Evolutionary conservation across 1,140 invertebrate genomes (phyloP).

Genomic region (Archivesica marissinica): DNA sequence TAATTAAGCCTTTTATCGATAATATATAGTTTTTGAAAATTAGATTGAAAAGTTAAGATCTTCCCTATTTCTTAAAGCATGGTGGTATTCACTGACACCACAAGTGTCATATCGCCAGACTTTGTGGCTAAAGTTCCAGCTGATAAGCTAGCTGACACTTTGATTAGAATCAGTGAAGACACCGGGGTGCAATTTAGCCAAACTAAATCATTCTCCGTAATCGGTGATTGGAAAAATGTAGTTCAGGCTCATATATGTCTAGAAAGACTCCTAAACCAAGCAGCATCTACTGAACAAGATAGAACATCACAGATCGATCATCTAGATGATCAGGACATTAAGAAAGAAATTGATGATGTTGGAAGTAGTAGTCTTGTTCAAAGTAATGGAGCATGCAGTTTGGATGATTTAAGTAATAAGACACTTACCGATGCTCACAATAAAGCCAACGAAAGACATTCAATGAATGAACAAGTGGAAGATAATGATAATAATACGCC

Average conservation of each 20-base stretch:
- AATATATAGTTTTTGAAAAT: no score
- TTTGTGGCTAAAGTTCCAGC: constrained; percentile 34
- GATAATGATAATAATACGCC: not conserved
- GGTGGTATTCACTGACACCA: constrained; percentile 44
- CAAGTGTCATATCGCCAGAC: constrained; percentile 20
- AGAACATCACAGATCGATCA: not conserved
- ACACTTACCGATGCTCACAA: not conserved
- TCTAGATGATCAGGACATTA: not conserved
- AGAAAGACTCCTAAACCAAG: no score
- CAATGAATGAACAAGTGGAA: no score
- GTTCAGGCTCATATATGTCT: constrained; percentile 16
- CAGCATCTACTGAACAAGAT: constrained; percentile 40
- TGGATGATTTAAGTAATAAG: not conserved
- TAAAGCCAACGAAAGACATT: not conserved
- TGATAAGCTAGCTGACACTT: constrained; percentile 27
- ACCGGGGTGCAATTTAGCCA: constrained; percentile 31
- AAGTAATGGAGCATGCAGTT: not conserved
- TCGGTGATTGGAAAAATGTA: constrained; percentile 46
- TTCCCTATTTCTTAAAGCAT: no score
- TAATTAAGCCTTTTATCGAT: no score
- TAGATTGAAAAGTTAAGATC: no score
- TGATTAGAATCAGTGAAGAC: constrained; percentile 41
- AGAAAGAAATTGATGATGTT: not conserved
- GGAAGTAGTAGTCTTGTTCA: not conserved
- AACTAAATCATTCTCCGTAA: constrained; percentile 13